Conservation (phyloP, 2,888 invertebrate genomes). For the Habroteleia sp. region DNA sequence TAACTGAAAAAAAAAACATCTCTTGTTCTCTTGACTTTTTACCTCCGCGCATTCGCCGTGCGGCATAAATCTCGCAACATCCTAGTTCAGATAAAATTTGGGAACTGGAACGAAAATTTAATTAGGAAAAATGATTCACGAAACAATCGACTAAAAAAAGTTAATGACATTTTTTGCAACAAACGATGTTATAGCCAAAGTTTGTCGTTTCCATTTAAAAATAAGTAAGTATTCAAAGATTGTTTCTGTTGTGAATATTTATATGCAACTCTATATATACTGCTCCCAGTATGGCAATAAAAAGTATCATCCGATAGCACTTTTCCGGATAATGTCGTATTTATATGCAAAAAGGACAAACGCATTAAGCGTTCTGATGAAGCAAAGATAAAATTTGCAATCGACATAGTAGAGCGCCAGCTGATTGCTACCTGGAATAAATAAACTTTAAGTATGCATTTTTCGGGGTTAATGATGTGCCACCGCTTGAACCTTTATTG, state of each 20-base stretch:
- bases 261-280: constrained; percentile 2
- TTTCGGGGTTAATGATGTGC: too few species aligned
- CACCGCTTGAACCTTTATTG: too few species aligned
- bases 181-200: too few species aligned
- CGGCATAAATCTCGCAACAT: too few species aligned
- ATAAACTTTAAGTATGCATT: constrained; percentile 14
- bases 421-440: constrained; percentile 5
- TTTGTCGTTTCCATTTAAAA: neutral
- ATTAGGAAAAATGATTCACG: too few species aligned
- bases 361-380: constrained; percentile 16
- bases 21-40: constrained; percentile 9
- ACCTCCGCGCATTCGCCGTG: too few species aligned
- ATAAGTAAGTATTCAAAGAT: constrained; percentile 11
- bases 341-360: constrained; percentile 34
- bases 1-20: constrained; percentile 8
- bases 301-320: constrained; percentile 19
- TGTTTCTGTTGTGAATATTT: constrained; percentile 7
- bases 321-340: constrained; percentile 32
- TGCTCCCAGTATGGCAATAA: neutral
- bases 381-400: constrained; percentile 23
- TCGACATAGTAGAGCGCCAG: neutral
- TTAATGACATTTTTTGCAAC: too few species aligned
- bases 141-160: too few species aligned
- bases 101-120: too few species aligned
- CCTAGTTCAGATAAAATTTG: constrained; percentile 1